Conservation (phyloP, 2,113 vertebrate genomes). For the Nothobranchius furzeri region DNA sequence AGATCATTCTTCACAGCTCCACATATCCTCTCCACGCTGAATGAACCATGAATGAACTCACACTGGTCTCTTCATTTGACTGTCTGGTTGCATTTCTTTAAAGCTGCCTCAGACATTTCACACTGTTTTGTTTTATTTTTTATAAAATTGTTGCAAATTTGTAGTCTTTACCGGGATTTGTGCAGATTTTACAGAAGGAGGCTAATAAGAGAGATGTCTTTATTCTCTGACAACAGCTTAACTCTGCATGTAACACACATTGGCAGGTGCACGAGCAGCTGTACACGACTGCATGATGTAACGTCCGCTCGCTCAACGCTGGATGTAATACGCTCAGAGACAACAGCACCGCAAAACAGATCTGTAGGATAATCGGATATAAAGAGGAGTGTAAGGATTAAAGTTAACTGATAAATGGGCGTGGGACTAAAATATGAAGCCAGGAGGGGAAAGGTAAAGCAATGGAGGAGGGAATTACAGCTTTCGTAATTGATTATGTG, state of each 20-base stretch:
- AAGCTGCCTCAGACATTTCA: not conserved
- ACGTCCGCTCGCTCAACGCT: constrained; percentile 42
- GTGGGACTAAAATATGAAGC: not conserved
- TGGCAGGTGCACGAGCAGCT: constrained; percentile 34
- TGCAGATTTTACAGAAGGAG: not conserved
- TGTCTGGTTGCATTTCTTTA: not conserved
- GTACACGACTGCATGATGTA: constrained; percentile 38
- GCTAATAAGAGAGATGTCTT: not conserved
- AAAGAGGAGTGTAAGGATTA: not conserved
- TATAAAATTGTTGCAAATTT: not conserved
- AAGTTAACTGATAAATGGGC: not conserved
- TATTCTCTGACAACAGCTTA: constrained; percentile 20
- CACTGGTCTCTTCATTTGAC: not conserved
- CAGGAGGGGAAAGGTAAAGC: constrained; percentile 2
- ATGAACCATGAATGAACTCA: not conserved
- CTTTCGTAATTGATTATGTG: constrained; percentile 4
- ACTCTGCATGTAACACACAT: constrained; percentile 1
- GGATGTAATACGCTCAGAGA: not conserved
- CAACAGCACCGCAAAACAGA: constrained; percentile 1
- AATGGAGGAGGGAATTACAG: not conserved
- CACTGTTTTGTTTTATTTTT: not conserved
- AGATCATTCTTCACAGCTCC: not conserved
- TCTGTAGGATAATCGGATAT: not conserved
- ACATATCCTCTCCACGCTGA: not conserved
- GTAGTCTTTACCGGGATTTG: not conserved